These are phyloP conservation scores for Idris sp. DNA, from an alignment of 1,140 invertebrate genomes.

Conservation along the genomic window DNA sequence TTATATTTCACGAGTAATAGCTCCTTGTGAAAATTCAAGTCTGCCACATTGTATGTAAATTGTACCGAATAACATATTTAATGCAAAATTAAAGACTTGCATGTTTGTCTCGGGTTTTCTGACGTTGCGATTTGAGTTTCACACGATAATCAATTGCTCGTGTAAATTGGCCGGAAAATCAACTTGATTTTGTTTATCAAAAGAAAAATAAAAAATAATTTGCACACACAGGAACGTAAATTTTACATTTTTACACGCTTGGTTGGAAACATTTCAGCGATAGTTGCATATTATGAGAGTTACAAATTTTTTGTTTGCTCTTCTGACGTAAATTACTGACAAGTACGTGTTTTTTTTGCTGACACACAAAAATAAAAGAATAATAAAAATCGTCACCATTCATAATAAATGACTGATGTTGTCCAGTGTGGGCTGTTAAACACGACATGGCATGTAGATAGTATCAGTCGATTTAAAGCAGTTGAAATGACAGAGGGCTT, in stretches of 20 bases:
- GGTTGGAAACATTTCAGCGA: too few relatives aligned
- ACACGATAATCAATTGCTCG: slow-evolving; percentile 18
- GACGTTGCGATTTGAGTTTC: background rate
- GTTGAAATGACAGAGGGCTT: slow-evolving; percentile 63
- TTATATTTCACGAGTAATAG: slow-evolving; percentile 33
- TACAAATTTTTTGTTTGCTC: slow-evolving; percentile 1
- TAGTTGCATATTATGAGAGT: background rate
- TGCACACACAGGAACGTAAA: too few relatives aligned
- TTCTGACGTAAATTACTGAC: slow-evolving; percentile 29
- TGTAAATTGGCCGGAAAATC: too few relatives aligned
- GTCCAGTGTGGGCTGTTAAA: slow-evolving; percentile 57
- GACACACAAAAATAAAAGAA: background rate
- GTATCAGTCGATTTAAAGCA: slow-evolving; percentile 61
- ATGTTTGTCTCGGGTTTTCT: slow-evolving; percentile 17
- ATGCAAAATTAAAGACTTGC: slow-evolving; percentile 32
- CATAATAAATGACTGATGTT: slow-evolving; percentile 56
- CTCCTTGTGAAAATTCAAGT: slow-evolving; percentile 15
- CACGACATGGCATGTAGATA: slow-evolving; percentile 53
- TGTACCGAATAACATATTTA: slow-evolving; percentile 31
- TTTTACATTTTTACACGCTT: too few relatives aligned
- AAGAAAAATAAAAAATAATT: too few relatives aligned
- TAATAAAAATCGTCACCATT: slow-evolving; percentile 45
- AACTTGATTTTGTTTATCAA: too few relatives aligned
- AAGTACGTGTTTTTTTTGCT: slow-evolving; percentile 10
- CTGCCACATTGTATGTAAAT: slow-evolving; percentile 37